Evolutionary conservation across 2,888 invertebrate species (phyloP).

Genomic region (Zeuzera pyrina): DNA sequence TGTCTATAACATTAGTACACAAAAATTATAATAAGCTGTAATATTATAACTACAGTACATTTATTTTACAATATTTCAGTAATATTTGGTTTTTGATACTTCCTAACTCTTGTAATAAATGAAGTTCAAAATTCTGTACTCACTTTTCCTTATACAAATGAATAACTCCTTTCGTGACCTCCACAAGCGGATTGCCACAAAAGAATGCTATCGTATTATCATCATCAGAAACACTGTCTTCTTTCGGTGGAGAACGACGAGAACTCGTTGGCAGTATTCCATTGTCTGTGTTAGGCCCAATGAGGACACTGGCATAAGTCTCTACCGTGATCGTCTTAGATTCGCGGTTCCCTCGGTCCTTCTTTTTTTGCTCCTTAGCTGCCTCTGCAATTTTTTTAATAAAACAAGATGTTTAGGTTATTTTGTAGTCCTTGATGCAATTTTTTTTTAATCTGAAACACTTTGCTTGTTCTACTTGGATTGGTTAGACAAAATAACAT

Average conservation of each 20-base stretch:
- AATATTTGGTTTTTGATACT: too few relatives aligned
- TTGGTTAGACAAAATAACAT: too few relatives aligned
- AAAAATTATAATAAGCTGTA: too few relatives aligned
- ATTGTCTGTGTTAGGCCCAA: constrained; percentile 62
- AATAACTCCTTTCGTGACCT: constrained; percentile 96
- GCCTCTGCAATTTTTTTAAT: too few relatives aligned
- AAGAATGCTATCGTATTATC: constrained; percentile 82
- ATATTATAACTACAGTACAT: too few relatives aligned
- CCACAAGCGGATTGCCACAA: constrained; percentile 97
- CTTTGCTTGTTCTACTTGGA: too few relatives aligned
- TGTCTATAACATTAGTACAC: too few relatives aligned
- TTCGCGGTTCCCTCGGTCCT: constrained; percentile 78
- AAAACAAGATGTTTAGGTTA: constrained; percentile 5
- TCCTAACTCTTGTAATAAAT: too few relatives aligned
- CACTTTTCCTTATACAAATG: constrained; percentile 98
- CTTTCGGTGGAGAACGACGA: constrained; percentile 63
- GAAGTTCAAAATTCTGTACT: too few relatives aligned
- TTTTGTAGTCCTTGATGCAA: too few relatives aligned
- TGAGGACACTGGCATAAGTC: constrained; percentile 80
- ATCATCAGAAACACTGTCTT: constrained; percentile 37
- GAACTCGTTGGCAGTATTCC: constrained; percentile 77
- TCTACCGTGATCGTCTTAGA: constrained; percentile 83
- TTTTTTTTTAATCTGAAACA: too few relatives aligned
- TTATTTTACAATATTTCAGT: too few relatives aligned
- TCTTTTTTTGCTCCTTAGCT: constrained; percentile 59